Percentiles rank a stretch among this genome's conserved stretches.
phyloP scores from a whole-genome alignment of 2,888 invertebrate genomes.

The Poecilobothrus nobilitatus region DNA sequence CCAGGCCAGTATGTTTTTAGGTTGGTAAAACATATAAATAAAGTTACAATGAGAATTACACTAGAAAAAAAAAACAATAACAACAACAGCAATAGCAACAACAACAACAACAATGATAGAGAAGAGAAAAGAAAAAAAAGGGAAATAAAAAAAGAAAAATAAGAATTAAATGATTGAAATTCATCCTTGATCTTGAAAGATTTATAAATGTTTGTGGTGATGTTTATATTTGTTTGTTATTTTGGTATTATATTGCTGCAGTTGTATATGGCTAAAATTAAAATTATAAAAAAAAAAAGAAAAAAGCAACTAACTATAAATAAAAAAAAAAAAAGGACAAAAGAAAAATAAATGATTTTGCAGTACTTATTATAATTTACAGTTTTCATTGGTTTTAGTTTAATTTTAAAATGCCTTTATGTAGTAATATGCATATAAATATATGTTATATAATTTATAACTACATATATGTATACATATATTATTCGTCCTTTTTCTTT shows the following conservation, averaged over 20 bases:
- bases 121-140: slow-evolving; percentile 9
- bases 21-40: neutral
- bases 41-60: neutral
- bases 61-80: neutral
- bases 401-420: too few relatives aligned
- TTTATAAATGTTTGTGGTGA: neutral
- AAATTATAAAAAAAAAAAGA: neutral
- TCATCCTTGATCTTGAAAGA: slow-evolving; percentile 11
- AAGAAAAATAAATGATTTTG: neutral
- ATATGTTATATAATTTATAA: too few relatives aligned
- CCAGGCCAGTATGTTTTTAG: slow-evolving; percentile 1
- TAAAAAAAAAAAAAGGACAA: too few relatives aligned
- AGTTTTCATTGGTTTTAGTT: neutral
- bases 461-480: too few relatives aligned
- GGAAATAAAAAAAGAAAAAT: neutral
- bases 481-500: too few relatives aligned
- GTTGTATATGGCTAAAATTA: neutral
- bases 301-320: too few relatives aligned
- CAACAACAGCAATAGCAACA: slow-evolving; percentile 1
- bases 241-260: neutral
- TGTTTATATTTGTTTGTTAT: neutral
- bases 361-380: neutral
- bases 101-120: slow-evolving; percentile 20
- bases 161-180: neutral
- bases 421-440: too few relatives aligned